Evolutionary conservation across 2,113 vertebrate genomes (phyloP).

Genomic region (Hassar affinis): DNA sequence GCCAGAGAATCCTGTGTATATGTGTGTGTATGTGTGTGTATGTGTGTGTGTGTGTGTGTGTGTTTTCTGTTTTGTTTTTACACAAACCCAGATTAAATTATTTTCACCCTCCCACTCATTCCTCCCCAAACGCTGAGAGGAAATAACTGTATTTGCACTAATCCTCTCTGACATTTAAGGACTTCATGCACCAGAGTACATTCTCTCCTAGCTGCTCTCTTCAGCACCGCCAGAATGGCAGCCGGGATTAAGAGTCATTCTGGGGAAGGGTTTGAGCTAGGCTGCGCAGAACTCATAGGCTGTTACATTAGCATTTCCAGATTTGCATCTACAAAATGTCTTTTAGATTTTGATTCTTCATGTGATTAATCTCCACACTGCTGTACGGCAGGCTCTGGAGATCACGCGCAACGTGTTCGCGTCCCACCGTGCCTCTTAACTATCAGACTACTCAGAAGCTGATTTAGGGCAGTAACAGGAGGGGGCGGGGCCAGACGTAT

Average conservation of each 20-base stretch:
- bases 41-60: background rate
- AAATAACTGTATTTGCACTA: conserved; percentile 40
- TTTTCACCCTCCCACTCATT: background rate
- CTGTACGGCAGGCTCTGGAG: no score
- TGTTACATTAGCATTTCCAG: background rate
- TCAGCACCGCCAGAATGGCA: conserved; percentile 18
- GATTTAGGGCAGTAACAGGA: background rate
- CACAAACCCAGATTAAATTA: conserved; percentile 22
- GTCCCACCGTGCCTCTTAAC: background rate
- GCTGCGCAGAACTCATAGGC: background rate
- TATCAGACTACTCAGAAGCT: background rate
- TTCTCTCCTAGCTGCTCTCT: conserved; percentile 20
- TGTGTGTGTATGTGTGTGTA: background rate
- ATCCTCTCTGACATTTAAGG: conserved; percentile 32
- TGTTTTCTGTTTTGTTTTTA: background rate
- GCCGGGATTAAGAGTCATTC: conserved; percentile 33
- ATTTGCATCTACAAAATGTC: background rate
- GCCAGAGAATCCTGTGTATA: background rate
- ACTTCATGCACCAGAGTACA: conserved; percentile 26
- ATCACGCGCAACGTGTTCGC: background rate
- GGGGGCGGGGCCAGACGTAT: background rate
- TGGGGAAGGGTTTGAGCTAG: background rate
- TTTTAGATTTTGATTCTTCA: background rate
- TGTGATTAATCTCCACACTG: no score
- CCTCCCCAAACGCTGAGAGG: background rate